Base-by-base conservation (phyloP, 2,888 invertebrate genomes). In the Dasysyrphus tricinctus region DNA sequence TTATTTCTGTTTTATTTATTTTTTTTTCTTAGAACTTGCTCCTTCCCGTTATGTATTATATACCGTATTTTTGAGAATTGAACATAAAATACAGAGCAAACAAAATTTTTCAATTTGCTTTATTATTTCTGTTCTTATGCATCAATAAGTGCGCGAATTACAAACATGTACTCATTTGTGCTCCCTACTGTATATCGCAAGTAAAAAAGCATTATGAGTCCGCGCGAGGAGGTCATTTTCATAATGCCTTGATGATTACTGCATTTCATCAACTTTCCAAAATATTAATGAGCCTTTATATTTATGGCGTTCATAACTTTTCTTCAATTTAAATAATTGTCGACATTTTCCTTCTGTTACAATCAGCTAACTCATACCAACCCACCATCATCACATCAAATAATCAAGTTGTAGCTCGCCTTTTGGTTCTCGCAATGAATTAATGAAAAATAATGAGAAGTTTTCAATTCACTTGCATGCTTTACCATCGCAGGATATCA, bases 391-490 rank as follows among this genome's bases (percentile, higher is more conserved):
- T 34, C 16, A 57, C 32, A 24, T 12, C 34, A 49, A 67, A 67
- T 61, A 44, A 19, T 47, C 11, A 24, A 47, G 24, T 16, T 75
- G 16, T 47, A 37, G 54, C 57, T 39, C 34, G n/a, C n/a, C n/a
- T 39, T 5, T 16, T 9, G 8, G 8, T 47, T 51, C 14, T 54
- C 69, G 47, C 86, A 65, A 82, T 87, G 76, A 87, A 87, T 76
- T 87, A 83, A 87, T 87, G 79, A 73, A 82, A 80, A 83, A 83
- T 83, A 87, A 87, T 87, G 87, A 83, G 83, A 83, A 69, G 47
- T 80, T 80, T 80, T 75, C 76, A 83, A 87, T 87, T 79, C 79
- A 73, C 65, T 76, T 87, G 79, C 82, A 78, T 79, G 79, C 75
- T 57, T 29, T 70, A 57, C 69, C 77, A 65, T 29, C 49, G n/a